Evolutionary conservation across 2,888 invertebrate species (phyloP), one percentile per base, ranked within the genome.

Genomic region (Lepetodrilus schrolli): DNA sequence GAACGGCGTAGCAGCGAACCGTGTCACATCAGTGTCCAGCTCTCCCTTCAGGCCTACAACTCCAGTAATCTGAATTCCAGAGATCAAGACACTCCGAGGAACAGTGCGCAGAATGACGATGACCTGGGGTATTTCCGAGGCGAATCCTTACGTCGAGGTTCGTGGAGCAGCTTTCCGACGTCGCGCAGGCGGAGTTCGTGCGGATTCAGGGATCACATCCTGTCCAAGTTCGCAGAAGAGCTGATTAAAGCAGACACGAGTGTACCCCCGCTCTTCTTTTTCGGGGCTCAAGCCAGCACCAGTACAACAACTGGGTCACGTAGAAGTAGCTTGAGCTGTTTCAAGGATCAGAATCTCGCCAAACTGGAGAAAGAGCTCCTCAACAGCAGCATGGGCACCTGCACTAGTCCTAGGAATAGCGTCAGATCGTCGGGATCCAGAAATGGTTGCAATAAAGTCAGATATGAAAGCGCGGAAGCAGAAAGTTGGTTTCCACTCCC

Each of bases 141-240:
- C 36, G 82, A 82, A 36, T 79, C 82, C 8, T 78, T 78, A 43
- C 80, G 85, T 7, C 77, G 82, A 13, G 78, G 82, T 17, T 78
- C 81, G 1, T 76, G 78, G 66, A 80, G 79, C 70, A 80, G 82
- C 5, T 78, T 82, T 26, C 73, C 80, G 0, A 74, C 79, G 36
- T 75, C 78, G 17, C 66, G 77, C 23, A 73, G 81, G 2, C 78
- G 82, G 30, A 80, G 78, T 36, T 79, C 82, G 1, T 82, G 82
- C 77, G 88, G 88, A 0, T 88, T 88, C 75, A 79, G 83, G 68
- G 87, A 88, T 74, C 83, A 86, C 1, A 80, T 85, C 2, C 78
- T 88, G n/a, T 87, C 82, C 10, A 78, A 83, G 65, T 89, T 89
- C 83, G 88, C 87, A 8, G 87, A 87, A 72, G 86, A 88, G 76